Conservation (phyloP, 2,797 vertebrate species). For the Novumbra hubbsi region DNA sequence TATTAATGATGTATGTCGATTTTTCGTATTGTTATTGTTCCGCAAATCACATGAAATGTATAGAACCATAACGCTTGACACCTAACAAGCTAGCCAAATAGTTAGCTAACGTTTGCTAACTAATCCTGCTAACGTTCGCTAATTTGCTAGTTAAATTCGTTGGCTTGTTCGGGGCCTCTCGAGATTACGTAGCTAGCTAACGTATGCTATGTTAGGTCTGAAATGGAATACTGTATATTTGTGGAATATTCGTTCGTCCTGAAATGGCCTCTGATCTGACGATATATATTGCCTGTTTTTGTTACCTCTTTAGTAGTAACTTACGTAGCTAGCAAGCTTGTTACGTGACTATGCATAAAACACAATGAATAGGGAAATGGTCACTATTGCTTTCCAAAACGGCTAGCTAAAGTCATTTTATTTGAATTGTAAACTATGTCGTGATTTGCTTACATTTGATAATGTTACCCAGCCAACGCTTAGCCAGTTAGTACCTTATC, state of each 20-base stretch:
- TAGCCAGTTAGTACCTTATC: not conserved
- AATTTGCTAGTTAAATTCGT: not conserved
- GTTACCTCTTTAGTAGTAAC: not conserved
- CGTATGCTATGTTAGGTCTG: conserved; percentile 39
- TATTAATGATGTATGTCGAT: not conserved
- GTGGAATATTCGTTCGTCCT: conserved; percentile 49
- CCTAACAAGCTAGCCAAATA: not conserved
- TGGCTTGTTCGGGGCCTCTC: not conserved
- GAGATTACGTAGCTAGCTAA: conserved; percentile 42
- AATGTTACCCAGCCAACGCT: not conserved
- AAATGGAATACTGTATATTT: conserved; percentile 58
- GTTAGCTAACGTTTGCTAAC: not conserved
- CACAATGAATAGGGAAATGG: not conserved
- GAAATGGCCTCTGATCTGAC: conserved; percentile 11
- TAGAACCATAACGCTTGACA: not conserved
- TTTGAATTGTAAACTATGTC: not conserved
- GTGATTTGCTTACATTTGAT: no score
- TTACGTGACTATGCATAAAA: not conserved
- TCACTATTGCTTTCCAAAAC: not conserved
- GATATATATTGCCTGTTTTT: not conserved
- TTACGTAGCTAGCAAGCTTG: no score
- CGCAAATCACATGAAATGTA: not conserved
- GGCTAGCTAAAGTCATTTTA: not conserved
- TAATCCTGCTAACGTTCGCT: conserved; percentile 3
- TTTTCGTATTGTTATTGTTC: not conserved